Evolutionary conservation across 2,113 vertebrate species (phyloP).

Genomic region (Pedionomus torquatus): DNA sequence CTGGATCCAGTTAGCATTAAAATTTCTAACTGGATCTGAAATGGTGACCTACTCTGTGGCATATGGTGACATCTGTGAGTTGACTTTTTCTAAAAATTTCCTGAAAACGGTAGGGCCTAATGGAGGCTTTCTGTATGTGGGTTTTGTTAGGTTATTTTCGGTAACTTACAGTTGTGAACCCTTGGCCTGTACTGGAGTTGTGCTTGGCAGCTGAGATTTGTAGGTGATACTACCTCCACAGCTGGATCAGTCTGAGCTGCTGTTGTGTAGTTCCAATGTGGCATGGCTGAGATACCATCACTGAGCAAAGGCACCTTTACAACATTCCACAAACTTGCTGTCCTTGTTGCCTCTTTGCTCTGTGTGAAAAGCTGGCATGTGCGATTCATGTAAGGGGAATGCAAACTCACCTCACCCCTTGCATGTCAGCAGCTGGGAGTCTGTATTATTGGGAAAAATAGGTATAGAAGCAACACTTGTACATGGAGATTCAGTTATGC

Average conservation of each 20-base stretch:
- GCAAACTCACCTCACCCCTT: not conserved
- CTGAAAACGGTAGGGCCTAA: not conserved
- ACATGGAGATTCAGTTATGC: not conserved
- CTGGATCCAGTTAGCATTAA: not conserved
- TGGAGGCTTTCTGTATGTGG: not conserved
- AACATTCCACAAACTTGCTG: not conserved
- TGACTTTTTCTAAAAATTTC: not conserved
- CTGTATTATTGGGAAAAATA: not conserved
- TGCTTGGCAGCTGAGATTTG: not conserved
- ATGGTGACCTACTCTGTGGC: not conserved
- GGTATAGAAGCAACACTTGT: not conserved
- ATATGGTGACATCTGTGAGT: not conserved
- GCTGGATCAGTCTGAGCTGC: not conserved
- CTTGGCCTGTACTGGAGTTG: not conserved
- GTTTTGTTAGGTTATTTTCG: not conserved
- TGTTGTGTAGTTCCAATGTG: not conserved
- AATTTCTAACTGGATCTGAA: not conserved
- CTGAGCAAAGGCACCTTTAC: not conserved
- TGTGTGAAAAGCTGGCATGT: not conserved
- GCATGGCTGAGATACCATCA: not conserved
- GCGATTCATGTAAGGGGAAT: not conserved
- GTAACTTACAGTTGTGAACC: not conserved
- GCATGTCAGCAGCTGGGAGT: not conserved
- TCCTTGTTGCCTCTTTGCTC: not conserved
- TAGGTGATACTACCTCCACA: not conserved